A percentile compares a stretch with the other conserved stretches of the same genome.
Conservation (phyloP, 1,140 invertebrate genomes). For the Mactra quadrangularis region DNA sequence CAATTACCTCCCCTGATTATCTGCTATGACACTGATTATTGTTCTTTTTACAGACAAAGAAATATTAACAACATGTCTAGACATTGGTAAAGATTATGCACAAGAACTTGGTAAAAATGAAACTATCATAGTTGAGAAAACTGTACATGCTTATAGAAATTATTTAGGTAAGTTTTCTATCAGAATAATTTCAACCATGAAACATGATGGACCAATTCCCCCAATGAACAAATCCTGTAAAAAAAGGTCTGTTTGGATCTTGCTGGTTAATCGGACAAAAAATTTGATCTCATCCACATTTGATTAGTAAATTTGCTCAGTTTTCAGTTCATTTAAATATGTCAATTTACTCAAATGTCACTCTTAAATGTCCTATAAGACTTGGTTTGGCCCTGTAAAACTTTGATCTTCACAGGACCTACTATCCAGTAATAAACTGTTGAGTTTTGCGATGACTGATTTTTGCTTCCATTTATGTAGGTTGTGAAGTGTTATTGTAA, state of each 20-base stretch:
- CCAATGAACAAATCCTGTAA: background rate
- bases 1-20: too few species aligned
- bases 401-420: too few species aligned
- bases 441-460: too few species aligned
- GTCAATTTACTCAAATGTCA: too few species aligned
- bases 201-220: background rate
- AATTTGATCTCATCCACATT: too few species aligned
- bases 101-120: background rate
- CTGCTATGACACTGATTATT: too few species aligned
- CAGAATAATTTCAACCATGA: background rate
- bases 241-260: background rate
- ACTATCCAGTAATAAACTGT: too few species aligned
- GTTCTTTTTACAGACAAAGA: background rate
- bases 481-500: background rate
- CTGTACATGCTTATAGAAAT: background rate
- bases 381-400: too few species aligned
- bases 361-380: background rate
- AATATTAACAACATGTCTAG: background rate
- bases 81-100: background rate
- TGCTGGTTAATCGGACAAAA: background rate
- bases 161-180: constrained; percentile 4
- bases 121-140: background rate
- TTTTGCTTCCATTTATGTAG: background rate
- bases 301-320: too few species aligned
- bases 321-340: too few species aligned